A percentile compares a stretch with the other conserved stretches of the same genome.
These are phyloP conservation scores for Lutraria rhynchaena DNA, from an alignment of 1,140 invertebrate species.

Conservation along the genomic window DNA sequence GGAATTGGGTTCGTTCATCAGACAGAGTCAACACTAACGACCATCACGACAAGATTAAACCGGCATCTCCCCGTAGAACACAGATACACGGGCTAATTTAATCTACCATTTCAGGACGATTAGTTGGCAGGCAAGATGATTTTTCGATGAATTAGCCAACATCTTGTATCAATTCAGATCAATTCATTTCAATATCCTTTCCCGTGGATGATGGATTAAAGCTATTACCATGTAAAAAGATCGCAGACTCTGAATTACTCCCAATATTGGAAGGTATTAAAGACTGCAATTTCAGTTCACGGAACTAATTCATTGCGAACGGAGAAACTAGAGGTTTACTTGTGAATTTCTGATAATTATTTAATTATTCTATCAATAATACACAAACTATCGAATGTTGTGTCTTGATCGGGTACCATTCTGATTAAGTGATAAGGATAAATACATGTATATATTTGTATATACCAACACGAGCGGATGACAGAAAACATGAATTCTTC, in stretches of 20 bases:
- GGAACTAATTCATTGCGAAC: constrained; percentile 14
- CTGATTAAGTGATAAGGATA: too few relatives aligned
- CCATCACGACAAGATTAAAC: constrained; percentile 51
- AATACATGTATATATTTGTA: too few relatives aligned
- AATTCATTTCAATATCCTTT: constrained; percentile 41
- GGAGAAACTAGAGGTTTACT: neutral
- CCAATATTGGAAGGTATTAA: constrained; percentile 15
- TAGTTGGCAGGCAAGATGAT: constrained; percentile 57
- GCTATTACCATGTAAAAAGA: constrained; percentile 40
- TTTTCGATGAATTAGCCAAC: constrained; percentile 63
- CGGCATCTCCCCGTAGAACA: constrained; percentile 51
- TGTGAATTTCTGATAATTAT: too few relatives aligned
- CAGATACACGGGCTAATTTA: constrained; percentile 54
- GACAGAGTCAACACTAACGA: constrained; percentile 56
- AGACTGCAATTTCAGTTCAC: constrained; percentile 1
- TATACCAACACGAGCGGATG: too few relatives aligned
- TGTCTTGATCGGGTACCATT: too few relatives aligned
- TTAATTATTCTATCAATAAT: too few relatives aligned
- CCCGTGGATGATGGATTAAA: constrained; percentile 57
- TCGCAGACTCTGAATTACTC: neutral
- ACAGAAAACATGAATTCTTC: too few relatives aligned
- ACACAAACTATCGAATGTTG: too few relatives aligned
- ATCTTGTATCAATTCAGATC: constrained; percentile 60
- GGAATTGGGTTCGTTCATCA: constrained; percentile 46
- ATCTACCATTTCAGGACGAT: constrained; percentile 60